Evolutionary conservation across 2,797 vertebrate species (phyloP), one percentile per base, ranked within the genome.

Genomic region (Darevskia nairensis): DNA sequence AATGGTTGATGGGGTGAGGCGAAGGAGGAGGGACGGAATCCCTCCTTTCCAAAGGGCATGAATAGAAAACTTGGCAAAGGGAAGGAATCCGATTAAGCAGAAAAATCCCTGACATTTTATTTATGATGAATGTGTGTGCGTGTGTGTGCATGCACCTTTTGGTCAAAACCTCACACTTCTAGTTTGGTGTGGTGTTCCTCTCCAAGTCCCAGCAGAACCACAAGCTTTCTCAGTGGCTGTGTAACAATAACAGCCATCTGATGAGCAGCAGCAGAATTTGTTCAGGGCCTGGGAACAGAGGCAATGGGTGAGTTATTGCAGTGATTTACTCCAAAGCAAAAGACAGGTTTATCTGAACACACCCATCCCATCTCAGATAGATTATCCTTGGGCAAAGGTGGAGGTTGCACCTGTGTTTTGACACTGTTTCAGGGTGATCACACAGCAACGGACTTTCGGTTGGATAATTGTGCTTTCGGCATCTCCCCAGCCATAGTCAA

Each of bases 1-100:
- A 97, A 97, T 95, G 96, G 96, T 97, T 96, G 96, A 97, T 97
- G 92, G 96, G 94, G 94, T 96, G 95, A 97, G 96, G 95, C 94
- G 95, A 19, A 96, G 93, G 94, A 11, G 94, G 94, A 94, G 94
- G 94, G 92, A 88, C 86, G 0, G 86, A 44, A 80, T 93, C 92
- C 93, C 94, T 94, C 93, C 95, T 94, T 79, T 95, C 97, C 96
- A 89, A 93, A 96, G 92, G 95, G 95, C 94, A 91, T 94, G 92
- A 96, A 96, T 96, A 97, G 89, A 86, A 80, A 92, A 89, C 85
- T 64, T 89, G 91, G 92, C 95, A 93, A 93, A 94, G 92, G 94
- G 80, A 88, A 95, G 94, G 92, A 95, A 95, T 96, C 94, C 93
- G 91, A 91, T 92, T 95, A 96, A 94, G 92, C 94, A 91, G 85